Base-by-base conservation (phyloP, 1,140 invertebrate species). In the Drosophila tristis region DNA sequence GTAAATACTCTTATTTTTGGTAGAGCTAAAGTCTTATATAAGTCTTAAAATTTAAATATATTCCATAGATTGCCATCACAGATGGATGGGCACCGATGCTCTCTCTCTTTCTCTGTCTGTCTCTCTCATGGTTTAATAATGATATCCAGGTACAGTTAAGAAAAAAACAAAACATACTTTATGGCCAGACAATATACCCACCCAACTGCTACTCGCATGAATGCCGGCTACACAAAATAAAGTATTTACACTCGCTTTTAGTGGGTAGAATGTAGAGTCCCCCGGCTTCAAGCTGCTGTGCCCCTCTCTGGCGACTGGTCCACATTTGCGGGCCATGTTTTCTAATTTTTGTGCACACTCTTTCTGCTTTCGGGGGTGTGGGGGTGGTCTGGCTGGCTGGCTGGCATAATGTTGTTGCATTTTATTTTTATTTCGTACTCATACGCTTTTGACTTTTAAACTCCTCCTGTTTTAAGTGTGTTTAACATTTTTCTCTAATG, bases 401-500 rank as follows among this genome's bases (percentile, higher is more conserved):
- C 31, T 35, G 31, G 35, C 35, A 39, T 39, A 39, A 70, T 42
- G 66, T 60, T 65, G 64, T 59, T 55, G 59, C 68, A 60, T 64
- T 80, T 85, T 85, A 66, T 77, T 86, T 72, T 67, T 85, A 78
- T 79, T 66, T 82, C 64, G 74, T 66, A 64, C 80, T 79, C 71
- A 74, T 78, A 78, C 59, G 80, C 80, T 85, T 75, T 64, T 89
- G 79, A 89, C 76, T 89, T 89, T 89, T 89, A 78, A 82, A 74
- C 75, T 79, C 54, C 64, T 68, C 56, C 44, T 39, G 35, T 63
- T 62, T 66, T 58, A 82, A 87, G 84, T 89, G 76, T 89, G 84
- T 89, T 89, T 90, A 89, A 87, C 85, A 84, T 90, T 89, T 86
- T 84, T 66, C 73, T 74, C 70, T 77, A 89, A 89, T 89, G 79